A percentile compares a stretch with the other conserved stretches of the same genome.
phyloP scores from a whole-genome alignment of 2,113 vertebrate species.

The Canis aureus region DNA sequence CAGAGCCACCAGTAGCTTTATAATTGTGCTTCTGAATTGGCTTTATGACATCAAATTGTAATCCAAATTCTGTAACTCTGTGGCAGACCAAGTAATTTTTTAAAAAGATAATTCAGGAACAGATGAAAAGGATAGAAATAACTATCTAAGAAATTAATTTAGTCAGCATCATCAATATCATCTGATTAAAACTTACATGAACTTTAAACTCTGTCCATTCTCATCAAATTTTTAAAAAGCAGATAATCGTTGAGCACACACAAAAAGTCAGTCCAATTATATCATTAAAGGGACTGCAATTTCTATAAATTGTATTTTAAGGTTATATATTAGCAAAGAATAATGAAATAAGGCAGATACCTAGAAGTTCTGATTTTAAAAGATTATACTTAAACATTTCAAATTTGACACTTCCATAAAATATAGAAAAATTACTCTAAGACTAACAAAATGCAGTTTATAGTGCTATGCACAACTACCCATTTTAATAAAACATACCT shows the following conservation, averaged over 20 bases:
- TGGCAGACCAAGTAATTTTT: no score
- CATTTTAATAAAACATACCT: conserved; percentile 9
- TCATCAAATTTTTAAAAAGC: neutral
- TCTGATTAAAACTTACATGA: neutral
- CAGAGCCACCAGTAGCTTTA: no score
- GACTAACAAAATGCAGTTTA: neutral
- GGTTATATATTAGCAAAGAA: neutral
- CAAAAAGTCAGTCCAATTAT: neutral
- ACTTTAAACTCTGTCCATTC: neutral
- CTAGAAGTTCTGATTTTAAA: neutral
- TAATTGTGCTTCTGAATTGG: no score
- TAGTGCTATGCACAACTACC: neutral
- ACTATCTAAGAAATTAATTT: neutral
- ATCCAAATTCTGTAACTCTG: no score
- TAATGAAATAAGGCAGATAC: neutral
- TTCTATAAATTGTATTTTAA: neutral
- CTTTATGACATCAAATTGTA: no score
- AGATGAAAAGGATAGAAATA: neutral
- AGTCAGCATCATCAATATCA: neutral
- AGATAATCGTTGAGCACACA: neutral
- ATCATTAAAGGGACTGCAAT: neutral
- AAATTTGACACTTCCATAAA: neutral
- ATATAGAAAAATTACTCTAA: neutral
- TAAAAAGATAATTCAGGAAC: neutral
- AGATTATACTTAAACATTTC: neutral